These are phyloP conservation scores for Drosophila sechellia DNA, from an alignment of 1,140 invertebrate genomes.

Conservation along the genomic window DNA sequence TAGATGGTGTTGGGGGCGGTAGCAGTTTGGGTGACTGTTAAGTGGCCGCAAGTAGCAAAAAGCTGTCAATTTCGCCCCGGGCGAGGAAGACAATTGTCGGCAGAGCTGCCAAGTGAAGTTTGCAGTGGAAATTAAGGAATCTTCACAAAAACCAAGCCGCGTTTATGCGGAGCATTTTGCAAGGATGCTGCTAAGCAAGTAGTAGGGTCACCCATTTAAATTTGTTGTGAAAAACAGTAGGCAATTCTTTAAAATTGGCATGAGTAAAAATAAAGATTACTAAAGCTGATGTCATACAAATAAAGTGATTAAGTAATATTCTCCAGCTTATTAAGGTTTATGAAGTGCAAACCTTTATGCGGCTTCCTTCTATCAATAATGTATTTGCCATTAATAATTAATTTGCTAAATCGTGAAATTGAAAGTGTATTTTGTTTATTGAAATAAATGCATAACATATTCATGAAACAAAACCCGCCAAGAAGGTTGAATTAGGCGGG, in stretches of 20 bases:
- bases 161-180: not conserved
- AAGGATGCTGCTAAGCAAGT: not conserved
- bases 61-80: constrained; percentile 43
- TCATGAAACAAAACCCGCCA: constrained; percentile 5
- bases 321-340: not conserved
- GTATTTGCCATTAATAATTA: constrained; percentile 14
- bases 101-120: constrained; percentile 29
- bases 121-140: constrained; percentile 3
- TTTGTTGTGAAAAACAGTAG: too few relatives aligned
- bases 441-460: constrained; percentile 24
- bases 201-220: too few relatives aligned
- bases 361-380: not conserved
- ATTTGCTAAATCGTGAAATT: constrained; percentile 30
- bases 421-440: constrained; percentile 30
- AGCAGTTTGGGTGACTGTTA: constrained; percentile 53
- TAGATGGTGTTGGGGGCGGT: not conserved
- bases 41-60: constrained; percentile 67
- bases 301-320: too few relatives aligned
- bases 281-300: too few relatives aligned
- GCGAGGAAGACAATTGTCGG: constrained; percentile 48
- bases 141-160: not conserved
- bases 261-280: too few relatives aligned
- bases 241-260: too few relatives aligned
- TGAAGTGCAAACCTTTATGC: not conserved
- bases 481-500: constrained; percentile 3